Evolutionary conservation across 2,888 invertebrate species (phyloP), one percentile per base, ranked within the genome.

Genomic region (Pardosa pseudoannulata): DNA sequence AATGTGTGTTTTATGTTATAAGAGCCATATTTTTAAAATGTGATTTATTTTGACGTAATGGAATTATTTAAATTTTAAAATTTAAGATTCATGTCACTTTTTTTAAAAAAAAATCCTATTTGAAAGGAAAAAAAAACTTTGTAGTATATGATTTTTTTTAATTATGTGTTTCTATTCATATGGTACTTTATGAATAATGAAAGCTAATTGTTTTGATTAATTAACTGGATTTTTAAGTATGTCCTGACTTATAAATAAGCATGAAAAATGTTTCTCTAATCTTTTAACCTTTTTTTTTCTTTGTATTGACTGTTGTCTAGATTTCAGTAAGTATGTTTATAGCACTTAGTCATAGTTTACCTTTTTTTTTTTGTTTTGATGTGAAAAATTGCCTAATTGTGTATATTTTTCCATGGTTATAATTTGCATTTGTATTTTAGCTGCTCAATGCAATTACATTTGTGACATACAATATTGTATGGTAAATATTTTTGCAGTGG

Each of bases 271-370:
- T 46, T 65, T 67, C 29, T 67, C 67, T 67, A 67, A 67, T 67
- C 36, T 70, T 70, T 41, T 36, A 68, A 36, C 3, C 7, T 65
- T 65, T 65, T 65, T 62, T 50, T 62, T 23, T 62, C 23, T 11
- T 36, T 70, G 67, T 36, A 67, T 67, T 67, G 19, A 67, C 23
- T 67, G 67, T 67, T 31, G 28, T 41, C 28, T 70, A 70, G 70
- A 70, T 23, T 19, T 70, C 39, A 70, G 70, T 70, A 70, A 70
- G 70, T 70, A 70, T 70, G 70, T 41, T 28, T 41, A 41, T 70
- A 41, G 70, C 70, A 41, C 41, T 23, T 70, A 70, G 41, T 16
- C 7, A 28, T 70, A 70, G 70, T 41, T 41, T 41, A 28, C 16
- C 23, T 70, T 41, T 67, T 39, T 41, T 23, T 70, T 39, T 36